phyloP scores from a whole-genome alignment of 2,797 vertebrate species.

The Pangasius krempfi region DNA sequence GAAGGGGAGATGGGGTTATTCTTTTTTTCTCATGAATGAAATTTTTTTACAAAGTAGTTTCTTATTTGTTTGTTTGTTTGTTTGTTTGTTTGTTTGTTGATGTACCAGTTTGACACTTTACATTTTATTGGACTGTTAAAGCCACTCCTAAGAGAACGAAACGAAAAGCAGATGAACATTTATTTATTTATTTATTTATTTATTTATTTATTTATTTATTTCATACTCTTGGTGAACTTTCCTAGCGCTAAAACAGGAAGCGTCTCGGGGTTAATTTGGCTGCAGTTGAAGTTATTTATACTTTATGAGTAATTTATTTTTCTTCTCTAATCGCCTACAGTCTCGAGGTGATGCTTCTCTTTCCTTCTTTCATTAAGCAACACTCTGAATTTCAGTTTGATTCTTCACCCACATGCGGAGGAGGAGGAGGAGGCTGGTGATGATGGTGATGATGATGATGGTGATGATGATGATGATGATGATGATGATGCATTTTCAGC shows the following conservation, averaged over 20 bases:
- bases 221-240: not conserved
- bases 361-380: not conserved
- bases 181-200: too few species aligned
- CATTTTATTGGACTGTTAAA: not conserved
- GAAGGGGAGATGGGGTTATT: not conserved
- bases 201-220: not conserved
- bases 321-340: conserved; percentile 16
- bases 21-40: not conserved
- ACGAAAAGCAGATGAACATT: not conserved
- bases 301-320: not conserved
- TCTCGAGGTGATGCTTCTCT: not conserved
- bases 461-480: not conserved
- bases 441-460: not conserved
- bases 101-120: not conserved
- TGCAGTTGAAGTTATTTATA: conserved; percentile 1
- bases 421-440: not conserved
- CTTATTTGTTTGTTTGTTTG: not conserved
- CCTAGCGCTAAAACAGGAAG: not conserved
- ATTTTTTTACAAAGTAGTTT: not conserved
- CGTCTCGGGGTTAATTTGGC: not conserved
- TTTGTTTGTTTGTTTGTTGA: not conserved
- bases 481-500: not conserved
- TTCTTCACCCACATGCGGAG: conserved; percentile 10
- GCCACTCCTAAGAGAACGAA: not conserved
- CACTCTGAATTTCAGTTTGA: not conserved